A percentile compares a stretch with the other conserved stretches of the same genome.
phyloP scores from a whole-genome alignment of 2,113 vertebrate species.

The Pandion haliaetus region DNA sequence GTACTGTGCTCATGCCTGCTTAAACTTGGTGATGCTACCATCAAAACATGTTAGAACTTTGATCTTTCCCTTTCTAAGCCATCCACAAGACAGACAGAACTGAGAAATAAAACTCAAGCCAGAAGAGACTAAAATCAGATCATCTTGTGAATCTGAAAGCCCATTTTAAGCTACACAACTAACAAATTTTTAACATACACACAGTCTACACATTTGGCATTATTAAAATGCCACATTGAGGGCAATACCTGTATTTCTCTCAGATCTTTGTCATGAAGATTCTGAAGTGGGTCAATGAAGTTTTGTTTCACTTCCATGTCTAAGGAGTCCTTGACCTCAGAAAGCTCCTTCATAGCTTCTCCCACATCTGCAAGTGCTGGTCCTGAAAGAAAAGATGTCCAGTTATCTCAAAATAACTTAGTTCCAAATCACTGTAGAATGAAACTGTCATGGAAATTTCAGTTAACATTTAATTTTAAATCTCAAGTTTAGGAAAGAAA shows the following conservation, averaged over 20 bases:
- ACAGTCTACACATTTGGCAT: neutral
- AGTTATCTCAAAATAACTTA: neutral
- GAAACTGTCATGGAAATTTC: neutral
- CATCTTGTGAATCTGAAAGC: neutral
- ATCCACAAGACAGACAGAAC: neutral
- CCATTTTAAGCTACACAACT: neutral
- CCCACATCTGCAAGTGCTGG: slow-evolving; percentile 89
- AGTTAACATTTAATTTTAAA: neutral
- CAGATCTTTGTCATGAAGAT: slow-evolving; percentile 96
- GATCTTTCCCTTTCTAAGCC: neutral
- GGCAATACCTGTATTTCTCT: slow-evolving; percentile 91
- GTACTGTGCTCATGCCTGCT: neutral
- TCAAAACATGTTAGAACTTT: neutral
- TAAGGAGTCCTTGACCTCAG: slow-evolving; percentile 95
- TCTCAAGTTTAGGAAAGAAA: neutral
- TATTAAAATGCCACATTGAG: neutral
- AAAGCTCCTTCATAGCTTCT: slow-evolving; percentile 92
- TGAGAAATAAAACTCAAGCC: neutral
- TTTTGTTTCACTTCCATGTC: slow-evolving; percentile 99
- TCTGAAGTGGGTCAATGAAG: slow-evolving; percentile 96
- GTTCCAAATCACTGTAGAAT: neutral
- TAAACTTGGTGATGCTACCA: neutral
- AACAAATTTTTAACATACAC: neutral
- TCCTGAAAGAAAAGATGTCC: slow-evolving; percentile 70
- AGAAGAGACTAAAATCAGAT: neutral